Evolutionary conservation across 2,888 invertebrate species (phyloP).

Genomic region (Dolomedes plantarius): DNA sequence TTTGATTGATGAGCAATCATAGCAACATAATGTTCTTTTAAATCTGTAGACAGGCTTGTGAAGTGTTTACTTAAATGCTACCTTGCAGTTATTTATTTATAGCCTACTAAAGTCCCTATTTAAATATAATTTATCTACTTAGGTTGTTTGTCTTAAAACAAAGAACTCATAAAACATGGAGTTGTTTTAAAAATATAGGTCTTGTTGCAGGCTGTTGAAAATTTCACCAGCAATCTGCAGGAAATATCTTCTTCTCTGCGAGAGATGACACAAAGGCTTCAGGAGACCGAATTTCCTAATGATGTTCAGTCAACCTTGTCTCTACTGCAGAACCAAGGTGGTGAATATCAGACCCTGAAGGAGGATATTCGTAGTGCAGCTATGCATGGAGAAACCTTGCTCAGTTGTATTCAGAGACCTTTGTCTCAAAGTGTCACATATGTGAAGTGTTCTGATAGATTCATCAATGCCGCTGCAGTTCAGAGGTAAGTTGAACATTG

Average conservation of each 20-base stretch:
- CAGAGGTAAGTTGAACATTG: too few relatives aligned
- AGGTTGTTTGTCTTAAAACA: too few relatives aligned
- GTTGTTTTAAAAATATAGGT: too few relatives aligned
- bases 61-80: too few relatives aligned
- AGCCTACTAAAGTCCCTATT: too few relatives aligned
- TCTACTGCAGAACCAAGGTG: conserved; percentile 88
- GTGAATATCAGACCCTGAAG: conserved; percentile 83
- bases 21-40: too few relatives aligned
- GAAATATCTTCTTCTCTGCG: conserved; percentile 91
- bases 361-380: conserved; percentile 91
- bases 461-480: conserved; percentile 89
- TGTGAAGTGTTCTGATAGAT: conserved; percentile 76
- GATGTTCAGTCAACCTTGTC: conserved; percentile 93
- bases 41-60: too few relatives aligned
- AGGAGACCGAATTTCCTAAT: conserved; percentile 94
- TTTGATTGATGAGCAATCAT: too few relatives aligned
- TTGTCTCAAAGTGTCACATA: conserved; percentile 75
- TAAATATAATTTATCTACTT: too few relatives aligned
- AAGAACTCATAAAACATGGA: too few relatives aligned
- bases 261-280: conserved; percentile 90
- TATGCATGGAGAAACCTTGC: conserved; percentile 90
- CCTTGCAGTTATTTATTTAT: too few relatives aligned
- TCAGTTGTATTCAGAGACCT: conserved; percentile 80
- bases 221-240: conserved; percentile 93
- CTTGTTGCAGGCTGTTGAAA: conserved; percentile 87